These are phyloP conservation scores for Toxotes jaculatrix DNA, from an alignment of 2,113 vertebrate genomes.

Conservation along the genomic window DNA sequence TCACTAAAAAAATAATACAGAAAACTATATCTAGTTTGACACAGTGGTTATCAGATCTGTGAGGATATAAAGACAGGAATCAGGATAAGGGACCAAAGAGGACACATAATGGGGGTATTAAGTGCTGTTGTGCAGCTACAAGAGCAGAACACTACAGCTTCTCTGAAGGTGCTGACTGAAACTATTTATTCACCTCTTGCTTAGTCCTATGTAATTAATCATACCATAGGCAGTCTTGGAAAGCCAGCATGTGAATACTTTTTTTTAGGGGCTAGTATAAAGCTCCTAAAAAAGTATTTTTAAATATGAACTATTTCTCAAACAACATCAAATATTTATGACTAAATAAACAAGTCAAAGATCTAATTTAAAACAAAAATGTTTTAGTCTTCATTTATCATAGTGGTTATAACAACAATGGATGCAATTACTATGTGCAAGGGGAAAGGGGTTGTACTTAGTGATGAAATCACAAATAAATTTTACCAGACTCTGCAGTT, in stretches of 20 bases:
- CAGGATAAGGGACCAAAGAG: slow-evolving; percentile 44
- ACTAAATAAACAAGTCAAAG: not conserved
- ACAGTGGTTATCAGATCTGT: slow-evolving; percentile 64
- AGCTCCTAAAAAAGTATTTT: not conserved
- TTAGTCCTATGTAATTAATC: slow-evolving; percentile 14
- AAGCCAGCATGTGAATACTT: not conserved
- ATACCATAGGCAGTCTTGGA: not conserved
- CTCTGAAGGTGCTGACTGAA: slow-evolving; percentile 20
- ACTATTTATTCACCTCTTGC: slow-evolving; percentile 25
- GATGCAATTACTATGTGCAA: not conserved
- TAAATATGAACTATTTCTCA: not conserved
- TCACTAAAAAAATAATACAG: slow-evolving; percentile 37
- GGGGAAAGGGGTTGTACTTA: not conserved
- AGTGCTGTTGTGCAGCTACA: slow-evolving; percentile 25
- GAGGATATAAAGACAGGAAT: slow-evolving; percentile 47
- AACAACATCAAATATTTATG: slow-evolving; percentile 16
- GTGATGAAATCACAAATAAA: not conserved
- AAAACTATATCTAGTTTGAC: slow-evolving; percentile 59
- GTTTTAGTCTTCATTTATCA: not conserved
- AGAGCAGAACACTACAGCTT: slow-evolving; percentile 28
- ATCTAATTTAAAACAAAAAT: not conserved
- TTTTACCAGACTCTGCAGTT: not conserved
- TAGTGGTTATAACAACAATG: not conserved
- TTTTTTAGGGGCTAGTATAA: not conserved
- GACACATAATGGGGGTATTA: slow-evolving; percentile 57